Evolutionary conservation across 2,888 invertebrate genomes (phyloP), one percentile per base, ranked within the genome.

Genomic region (Nipponacmea schrenckii): DNA sequence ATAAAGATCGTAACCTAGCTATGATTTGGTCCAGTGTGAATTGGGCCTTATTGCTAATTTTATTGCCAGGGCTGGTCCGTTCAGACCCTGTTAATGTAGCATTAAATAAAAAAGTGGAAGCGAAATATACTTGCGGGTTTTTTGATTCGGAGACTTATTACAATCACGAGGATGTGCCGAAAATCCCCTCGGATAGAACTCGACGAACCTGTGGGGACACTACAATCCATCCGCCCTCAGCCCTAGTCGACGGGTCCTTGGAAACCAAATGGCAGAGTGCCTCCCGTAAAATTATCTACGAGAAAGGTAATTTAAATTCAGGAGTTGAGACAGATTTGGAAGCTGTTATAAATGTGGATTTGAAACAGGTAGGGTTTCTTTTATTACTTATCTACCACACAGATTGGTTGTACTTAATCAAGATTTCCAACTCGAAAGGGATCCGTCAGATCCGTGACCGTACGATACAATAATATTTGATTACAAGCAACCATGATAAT

Each of bases 221-320:
- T 26, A 62, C 63, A 31, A 46, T 62, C 8, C 75, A 77, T 66
- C 75, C 77, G 2, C 69, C 81, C 12, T n/a, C 56, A 0, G 68
- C 68, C 62, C 82, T 84, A 80, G 80, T 82, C 8, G 84, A 84
- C 68, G 83, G 83, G 17, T 27, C 71, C 12, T 12, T 56, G 2
- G 68, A 39, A 14, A 83, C 83, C 0, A 77, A 71, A 72, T 84
- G 84, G 84, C 84, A 84, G 74, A 82, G 82, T 62, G 75, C 79
- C 14, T 81, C 82, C 0, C 64, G 83, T n/a, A 67, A 64, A 2
- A 73, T 65, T 20, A 75, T 80, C n/a, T 69, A 69, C 56, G 27
- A 48, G 15, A 50, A 68, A 62, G 70, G 71, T 2, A 64, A 48
- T 26, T 69, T 48, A 0, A 62, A 66, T 27, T 14, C 45, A 2